Evolutionary conservation across 2,113 vertebrate genomes (phyloP).

Genomic region (Laticauda laticaudata): DNA sequence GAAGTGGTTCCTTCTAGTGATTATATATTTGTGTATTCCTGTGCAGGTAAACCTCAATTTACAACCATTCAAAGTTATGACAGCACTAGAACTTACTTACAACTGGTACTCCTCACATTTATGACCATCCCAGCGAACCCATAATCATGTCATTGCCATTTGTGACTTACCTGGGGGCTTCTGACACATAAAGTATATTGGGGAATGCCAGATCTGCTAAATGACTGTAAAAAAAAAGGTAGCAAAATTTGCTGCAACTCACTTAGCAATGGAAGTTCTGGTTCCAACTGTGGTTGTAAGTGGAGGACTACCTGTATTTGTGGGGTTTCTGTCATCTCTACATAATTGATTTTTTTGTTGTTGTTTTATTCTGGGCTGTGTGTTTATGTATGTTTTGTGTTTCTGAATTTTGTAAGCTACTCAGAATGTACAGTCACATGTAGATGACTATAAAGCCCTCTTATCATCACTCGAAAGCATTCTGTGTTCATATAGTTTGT

Average conservation of each 20-base stretch:
- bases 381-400: background rate
- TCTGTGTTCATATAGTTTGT: background rate
- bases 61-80: too few relatives aligned
- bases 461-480: background rate
- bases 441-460: background rate
- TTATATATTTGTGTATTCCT: background rate
- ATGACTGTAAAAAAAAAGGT: too few relatives aligned
- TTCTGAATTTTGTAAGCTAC: background rate
- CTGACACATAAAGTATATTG: too few relatives aligned
- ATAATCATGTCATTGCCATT: too few relatives aligned
- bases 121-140: too few relatives aligned
- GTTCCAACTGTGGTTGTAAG: too few relatives aligned
- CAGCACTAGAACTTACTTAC: too few relatives aligned
- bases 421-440: background rate
- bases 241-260: too few relatives aligned
- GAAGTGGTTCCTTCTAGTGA: background rate
- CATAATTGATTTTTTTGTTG: background rate
- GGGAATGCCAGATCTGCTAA: too few relatives aligned
- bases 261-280: too few relatives aligned
- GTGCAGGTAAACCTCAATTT: background rate
- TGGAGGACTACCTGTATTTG: background rate
- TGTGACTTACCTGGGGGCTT: too few relatives aligned
- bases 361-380: background rate
- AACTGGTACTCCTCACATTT: too few relatives aligned
- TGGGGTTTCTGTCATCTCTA: background rate